Evolutionary conservation across 2,113 vertebrate species (phyloP), one percentile per base, ranked within the genome.

Genomic region (Corythornis madagascariensis): DNA sequence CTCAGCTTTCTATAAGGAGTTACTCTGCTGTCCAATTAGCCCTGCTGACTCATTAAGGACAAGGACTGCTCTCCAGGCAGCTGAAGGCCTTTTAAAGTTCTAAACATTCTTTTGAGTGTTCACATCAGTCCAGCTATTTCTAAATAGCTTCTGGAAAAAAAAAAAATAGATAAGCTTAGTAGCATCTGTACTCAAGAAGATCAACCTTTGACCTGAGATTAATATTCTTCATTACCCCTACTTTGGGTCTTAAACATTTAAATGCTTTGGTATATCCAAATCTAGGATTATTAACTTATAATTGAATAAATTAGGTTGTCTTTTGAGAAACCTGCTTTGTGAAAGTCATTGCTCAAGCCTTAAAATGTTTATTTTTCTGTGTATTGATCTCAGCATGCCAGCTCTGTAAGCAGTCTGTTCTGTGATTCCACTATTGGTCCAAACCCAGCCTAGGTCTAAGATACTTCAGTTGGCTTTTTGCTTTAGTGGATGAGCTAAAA

Each of bases 51-150:
- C 73, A 83, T 6, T 31, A 71, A 67, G 55, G 31, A 52, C 28
- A 75, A 72, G 65, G 33, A 64, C 43, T 83, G 40, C 48, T 92
- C 72, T 92, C 67, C 72, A 80, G 40, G 50, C 83, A 86, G 5
- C 43, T 90, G 78, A 65, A 91, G 38, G 71, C 61, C 60, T 92
- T 76, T 91, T 86, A 73, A 81, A 90, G 63, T 77, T 85, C 82
- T 88, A 24, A 86, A 59, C 78, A 77, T 81, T 91, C 77, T 55
- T 86, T 13, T 8, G 75, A 71, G 78, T 85, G 43, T 67, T 95
- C 60, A 53, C 64, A 80, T 83, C 67, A 95, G 78, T 65, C 7
- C 13, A 77, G 14, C 74, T 94, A 89, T 87, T 96, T 85, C 79
- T 88, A 65, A 96, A 86, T 47, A 91, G 57, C 43, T 72, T 88